Evolutionary conservation across 2,888 invertebrate genomes (phyloP), one percentile per base, ranked within the genome.

Genomic region (Eumerus sabulonum): DNA sequence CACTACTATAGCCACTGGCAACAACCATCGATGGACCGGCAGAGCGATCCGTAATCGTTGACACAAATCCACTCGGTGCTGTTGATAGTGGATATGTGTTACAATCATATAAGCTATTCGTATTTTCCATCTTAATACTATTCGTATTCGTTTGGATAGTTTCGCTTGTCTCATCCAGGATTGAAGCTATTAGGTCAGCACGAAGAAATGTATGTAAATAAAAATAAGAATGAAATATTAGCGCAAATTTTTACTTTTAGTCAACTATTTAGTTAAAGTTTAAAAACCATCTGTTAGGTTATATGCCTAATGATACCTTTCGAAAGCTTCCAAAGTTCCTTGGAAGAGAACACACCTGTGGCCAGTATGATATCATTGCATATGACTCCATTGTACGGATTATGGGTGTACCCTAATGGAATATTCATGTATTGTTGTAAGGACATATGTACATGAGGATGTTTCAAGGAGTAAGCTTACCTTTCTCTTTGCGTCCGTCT

Each of bases 301-400:
- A 76, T 74, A 77, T 81, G 76, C 76, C 71, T 76, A 76, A 57
- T 71, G 83, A 82, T 85, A 97, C 97, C 95, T 96, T 97, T 97
- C 87, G 98, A 98, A 90, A 99, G 93, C 92, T 96, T 96, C 95
- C 98, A 97, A 90, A 99, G 94, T 93, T 99, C 99, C 92, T 96
- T 97, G 88, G 99, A 98, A 87, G 98, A 98, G 94, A 99, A 99
- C 90, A 99, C 99, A 90, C 99, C 99, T 87, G 98, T 99, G 88
- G 99, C 98, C 93, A 98, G 94, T 91, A 99, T 98, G 90, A 98
- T 98, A 93, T 98, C 98, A 92, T 98, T 98, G 93, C 97, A 97
- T 90, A 98, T 95, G 90, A 98, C 97, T 90, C 97, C 97, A 91
- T 98, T 98, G 93, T 98, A 98, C 89, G 97, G 96, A 93, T 98